Conservation (phyloP, 1,140 invertebrate genomes). For the Rhizoglyphus robini region DNA sequence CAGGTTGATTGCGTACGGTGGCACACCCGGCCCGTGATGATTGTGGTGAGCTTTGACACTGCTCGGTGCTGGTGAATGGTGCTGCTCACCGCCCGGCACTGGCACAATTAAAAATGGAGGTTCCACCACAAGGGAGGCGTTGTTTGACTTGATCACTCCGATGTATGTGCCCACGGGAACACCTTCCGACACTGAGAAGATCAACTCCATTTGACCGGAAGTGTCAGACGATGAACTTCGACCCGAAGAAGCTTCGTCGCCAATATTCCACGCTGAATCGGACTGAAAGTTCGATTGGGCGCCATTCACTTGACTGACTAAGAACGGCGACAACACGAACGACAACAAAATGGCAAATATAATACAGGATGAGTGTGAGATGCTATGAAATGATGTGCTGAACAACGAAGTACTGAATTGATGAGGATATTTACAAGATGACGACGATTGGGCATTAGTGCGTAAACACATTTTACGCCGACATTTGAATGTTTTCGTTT, state of each 20-base stretch:
- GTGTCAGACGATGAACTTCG: neutral
- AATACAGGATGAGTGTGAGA: no score
- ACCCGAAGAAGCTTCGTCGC: neutral
- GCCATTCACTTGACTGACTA: no score
- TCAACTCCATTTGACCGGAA: conserved; percentile 6
- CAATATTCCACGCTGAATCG: neutral
- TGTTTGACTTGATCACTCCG: conserved; percentile 61
- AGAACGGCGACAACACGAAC: no score
- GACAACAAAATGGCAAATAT: no score
- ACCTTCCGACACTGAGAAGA: conserved; percentile 5
- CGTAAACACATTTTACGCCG: no score
- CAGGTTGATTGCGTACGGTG: neutral
- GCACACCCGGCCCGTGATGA: neutral
- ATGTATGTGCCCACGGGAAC: conserved; percentile 61
- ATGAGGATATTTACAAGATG: no score
- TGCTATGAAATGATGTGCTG: no score
- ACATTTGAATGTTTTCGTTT: no score
- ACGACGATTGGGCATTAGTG: no score
- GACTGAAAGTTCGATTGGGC: no score
- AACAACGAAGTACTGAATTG: no score
- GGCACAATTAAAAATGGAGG: conserved; percentile 79
- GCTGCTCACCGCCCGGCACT: conserved; percentile 50
- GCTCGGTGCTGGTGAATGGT: neutral
- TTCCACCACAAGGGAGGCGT: conserved; percentile 36
- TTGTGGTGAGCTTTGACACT: no score